phyloP scores from a whole-genome alignment of 2,113 vertebrate species.

The Accipiter cooperii region DNA sequence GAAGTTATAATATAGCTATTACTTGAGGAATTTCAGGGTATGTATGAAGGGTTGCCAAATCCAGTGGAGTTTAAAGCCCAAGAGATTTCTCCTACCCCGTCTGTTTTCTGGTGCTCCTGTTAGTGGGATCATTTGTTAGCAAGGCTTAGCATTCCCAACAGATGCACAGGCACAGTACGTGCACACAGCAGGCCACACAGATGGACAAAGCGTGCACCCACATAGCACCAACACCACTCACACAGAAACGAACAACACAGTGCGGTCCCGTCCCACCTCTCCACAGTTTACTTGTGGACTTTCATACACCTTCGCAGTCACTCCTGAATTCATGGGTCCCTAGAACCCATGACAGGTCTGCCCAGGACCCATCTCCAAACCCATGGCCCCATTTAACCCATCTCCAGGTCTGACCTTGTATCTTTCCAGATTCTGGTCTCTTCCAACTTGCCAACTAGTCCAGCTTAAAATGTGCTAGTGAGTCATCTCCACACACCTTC shows the following conservation, averaged over 20 bases:
- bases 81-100: background rate
- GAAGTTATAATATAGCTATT: background rate
- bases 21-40: background rate
- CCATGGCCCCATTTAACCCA: background rate
- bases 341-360: background rate
- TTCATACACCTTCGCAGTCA: background rate
- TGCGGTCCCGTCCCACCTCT: background rate
- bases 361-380: background rate
- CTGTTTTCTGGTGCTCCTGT: background rate
- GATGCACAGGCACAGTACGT: background rate
- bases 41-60: background rate
- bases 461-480: background rate
- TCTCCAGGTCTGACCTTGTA: background rate
- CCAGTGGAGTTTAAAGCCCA: background rate
- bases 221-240: background rate
- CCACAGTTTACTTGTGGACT: background rate
- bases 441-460: background rate
- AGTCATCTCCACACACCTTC: background rate
- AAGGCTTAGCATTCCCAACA: background rate
- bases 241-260: background rate
- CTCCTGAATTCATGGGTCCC: background rate
- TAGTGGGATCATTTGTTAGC: background rate
- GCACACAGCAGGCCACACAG: background rate
- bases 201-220: background rate
- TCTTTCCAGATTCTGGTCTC: background rate